Percentiles rank a stretch among this genome's conserved stretches.
Conservation (phyloP, 2,888 invertebrate genomes). For the Ophonus ardosiacus region DNA sequence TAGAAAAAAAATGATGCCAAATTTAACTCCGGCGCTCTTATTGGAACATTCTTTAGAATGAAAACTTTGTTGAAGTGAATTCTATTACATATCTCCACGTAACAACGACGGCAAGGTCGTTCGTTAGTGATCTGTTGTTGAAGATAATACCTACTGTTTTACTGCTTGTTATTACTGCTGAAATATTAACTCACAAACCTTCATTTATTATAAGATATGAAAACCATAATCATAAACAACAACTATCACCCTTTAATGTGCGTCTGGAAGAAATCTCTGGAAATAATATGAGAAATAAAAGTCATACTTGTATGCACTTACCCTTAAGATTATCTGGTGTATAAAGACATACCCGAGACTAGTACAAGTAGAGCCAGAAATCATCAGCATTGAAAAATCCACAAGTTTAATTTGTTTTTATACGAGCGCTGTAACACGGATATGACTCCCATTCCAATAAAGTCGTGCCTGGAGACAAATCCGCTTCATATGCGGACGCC, state of each 20-base stretch:
- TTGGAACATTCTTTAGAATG: too few relatives aligned
- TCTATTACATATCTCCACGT: too few relatives aligned
- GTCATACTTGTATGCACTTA: background rate
- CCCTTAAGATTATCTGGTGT: background rate
- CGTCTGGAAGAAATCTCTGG: background rate
- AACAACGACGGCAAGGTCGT: too few relatives aligned
- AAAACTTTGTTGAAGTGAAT: too few relatives aligned
- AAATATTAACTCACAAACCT: background rate
- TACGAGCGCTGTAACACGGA: constrained; percentile 49
- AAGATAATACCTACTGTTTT: background rate
- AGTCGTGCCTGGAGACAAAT: constrained; percentile 41
- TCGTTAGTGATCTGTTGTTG: background rate
- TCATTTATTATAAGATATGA: background rate
- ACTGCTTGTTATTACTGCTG: background rate
- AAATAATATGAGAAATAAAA: background rate
- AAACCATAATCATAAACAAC: background rate
- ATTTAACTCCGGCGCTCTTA: too few relatives aligned
- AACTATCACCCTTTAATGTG: background rate
- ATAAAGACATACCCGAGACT: background rate
- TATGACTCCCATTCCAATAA: constrained; percentile 55
- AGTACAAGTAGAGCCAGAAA: background rate
- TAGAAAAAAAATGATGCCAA: too few relatives aligned
- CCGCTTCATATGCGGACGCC: constrained; percentile 30
- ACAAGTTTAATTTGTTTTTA: constrained; percentile 51
- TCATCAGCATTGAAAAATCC: constrained; percentile 41